phyloP scores from a whole-genome alignment of 2,113 vertebrate species.

The Melanotaenia duboulayi region DNA sequence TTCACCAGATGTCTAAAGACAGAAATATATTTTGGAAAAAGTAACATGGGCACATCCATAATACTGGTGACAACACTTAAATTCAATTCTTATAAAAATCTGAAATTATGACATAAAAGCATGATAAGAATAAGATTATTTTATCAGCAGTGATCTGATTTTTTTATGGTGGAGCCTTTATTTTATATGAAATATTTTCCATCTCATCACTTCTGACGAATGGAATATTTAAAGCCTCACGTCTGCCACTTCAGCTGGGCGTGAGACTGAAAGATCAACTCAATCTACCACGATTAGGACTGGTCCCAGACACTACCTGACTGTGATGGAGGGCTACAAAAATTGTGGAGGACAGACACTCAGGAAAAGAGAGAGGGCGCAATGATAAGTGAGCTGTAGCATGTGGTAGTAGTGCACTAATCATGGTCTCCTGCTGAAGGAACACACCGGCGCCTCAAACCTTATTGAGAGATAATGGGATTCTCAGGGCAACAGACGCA shows the following conservation, averaged over 20 bases:
- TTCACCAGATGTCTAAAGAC: neutral
- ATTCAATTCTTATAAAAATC: too few relatives aligned
- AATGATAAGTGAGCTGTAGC: conserved; percentile 67
- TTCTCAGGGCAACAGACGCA: conserved; percentile 69
- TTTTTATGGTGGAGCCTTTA: neutral
- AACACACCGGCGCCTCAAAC: conserved; percentile 68
- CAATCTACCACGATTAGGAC: conserved; percentile 55
- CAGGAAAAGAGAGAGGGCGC: conserved; percentile 23
- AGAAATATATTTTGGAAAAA: too few relatives aligned
- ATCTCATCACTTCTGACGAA: conserved; percentile 33
- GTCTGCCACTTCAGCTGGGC: conserved; percentile 44
- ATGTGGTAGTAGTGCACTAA: conserved; percentile 67
- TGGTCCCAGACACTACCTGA: conserved; percentile 57
- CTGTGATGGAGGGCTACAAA: conserved; percentile 47
- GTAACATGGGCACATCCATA: too few relatives aligned
- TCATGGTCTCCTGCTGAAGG: conserved; percentile 64
- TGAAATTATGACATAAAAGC: too few relatives aligned
- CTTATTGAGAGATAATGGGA: conserved; percentile 80
- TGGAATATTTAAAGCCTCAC: conserved; percentile 56
- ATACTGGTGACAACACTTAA: too few relatives aligned
- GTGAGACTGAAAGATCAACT: conserved; percentile 63
- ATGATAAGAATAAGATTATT: neutral
- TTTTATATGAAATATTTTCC: conserved; percentile 11
- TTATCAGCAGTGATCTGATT: neutral
- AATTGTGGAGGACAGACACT: conserved; percentile 32